Conservation (phyloP, 2,113 vertebrate species). For the Chlamydotis undulata region DNA sequence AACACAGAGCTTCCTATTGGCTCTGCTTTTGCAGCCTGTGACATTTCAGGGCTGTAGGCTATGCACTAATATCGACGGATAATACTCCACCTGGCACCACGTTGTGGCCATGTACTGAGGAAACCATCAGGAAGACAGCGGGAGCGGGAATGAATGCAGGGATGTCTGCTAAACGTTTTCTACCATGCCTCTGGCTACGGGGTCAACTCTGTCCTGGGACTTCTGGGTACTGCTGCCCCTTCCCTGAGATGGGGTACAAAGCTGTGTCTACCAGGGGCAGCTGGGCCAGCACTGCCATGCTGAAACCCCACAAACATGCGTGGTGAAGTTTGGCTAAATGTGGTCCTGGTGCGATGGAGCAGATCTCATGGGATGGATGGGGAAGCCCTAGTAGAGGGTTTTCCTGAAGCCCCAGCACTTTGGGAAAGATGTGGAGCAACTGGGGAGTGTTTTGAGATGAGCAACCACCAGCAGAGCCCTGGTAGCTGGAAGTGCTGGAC, state of each 20-base stretch:
- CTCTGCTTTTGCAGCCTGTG: not conserved
- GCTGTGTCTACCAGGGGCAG: not conserved
- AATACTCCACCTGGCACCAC: not conserved
- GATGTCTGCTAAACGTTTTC: not conserved
- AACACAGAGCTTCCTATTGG: not conserved
- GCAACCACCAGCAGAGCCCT: not conserved
- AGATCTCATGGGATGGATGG: not conserved
- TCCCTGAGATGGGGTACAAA: not conserved
- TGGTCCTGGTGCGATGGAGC: not conserved
- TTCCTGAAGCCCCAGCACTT: not conserved
- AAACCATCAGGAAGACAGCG: not conserved
- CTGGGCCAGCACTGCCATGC: not conserved
- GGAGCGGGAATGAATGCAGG: not conserved
- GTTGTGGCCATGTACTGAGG: not conserved
- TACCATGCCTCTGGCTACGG: not conserved
- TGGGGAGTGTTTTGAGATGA: not conserved
- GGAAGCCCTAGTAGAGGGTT: not conserved
- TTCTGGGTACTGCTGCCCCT: not conserved
- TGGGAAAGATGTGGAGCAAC: not conserved
- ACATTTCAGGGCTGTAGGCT: not conserved
- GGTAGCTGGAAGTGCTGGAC: not conserved
- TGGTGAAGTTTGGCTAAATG: not conserved
- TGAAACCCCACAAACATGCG: accelerated
- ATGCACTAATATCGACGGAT: not conserved
- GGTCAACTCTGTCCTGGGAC: not conserved